Evolutionary conservation across 2,797 vertebrate species (phyloP), one percentile per base, ranked within the genome.

Genomic region (Hyperoplus lanceolatus): DNA sequence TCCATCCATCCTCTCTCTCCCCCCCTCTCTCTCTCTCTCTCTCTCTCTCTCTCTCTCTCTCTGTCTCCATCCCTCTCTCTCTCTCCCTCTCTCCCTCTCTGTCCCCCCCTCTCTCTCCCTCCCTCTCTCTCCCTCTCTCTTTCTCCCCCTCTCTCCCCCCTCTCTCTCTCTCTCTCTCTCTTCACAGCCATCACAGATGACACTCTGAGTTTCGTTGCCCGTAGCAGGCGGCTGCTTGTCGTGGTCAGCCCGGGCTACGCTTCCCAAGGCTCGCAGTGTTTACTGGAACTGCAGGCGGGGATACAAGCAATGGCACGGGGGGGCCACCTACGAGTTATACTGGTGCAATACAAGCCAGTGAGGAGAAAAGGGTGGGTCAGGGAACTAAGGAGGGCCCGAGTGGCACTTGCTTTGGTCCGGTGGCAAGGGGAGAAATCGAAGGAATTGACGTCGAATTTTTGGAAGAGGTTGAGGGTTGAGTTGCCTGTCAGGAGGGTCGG

Each of bases 251-350:
- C 97, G 1, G 96, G 95, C 88, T 98, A 98, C 81, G 93, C 96
- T 68, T 92, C 95, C 5, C 95, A 91, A 90, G 98, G 97, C 71
- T 97, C 97, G 61, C 98, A 98, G 94, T 96, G 97, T 29, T 95
- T 99, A 85, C 95, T 99, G 94, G 98, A 99, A 96, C 96, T 99
- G 73, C 97, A 97, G 92, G 98, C 97, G 1, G 98, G 98, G 41
- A 90, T 98, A 83, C 96, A 97, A 87, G 94, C 92, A 92, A 97
- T 99, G 97, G 96, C 96, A n/a, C 94, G 92, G 64, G 95, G 92
- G 3, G 97, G 97, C 13, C 96, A 92, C 93, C 96, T 99, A 89
- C 94, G 94, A 88, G 96, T 99, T 83, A 96, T 99, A 93, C 96
- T 99, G 94, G 93, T 99, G 64, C 97, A 99, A 94, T 98, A 96